A percentile compares a stretch with the other conserved stretches of the same genome.
Evolutionary conservation across 1,140 invertebrate species (phyloP).

Genomic region (Popillia japonica): DNA sequence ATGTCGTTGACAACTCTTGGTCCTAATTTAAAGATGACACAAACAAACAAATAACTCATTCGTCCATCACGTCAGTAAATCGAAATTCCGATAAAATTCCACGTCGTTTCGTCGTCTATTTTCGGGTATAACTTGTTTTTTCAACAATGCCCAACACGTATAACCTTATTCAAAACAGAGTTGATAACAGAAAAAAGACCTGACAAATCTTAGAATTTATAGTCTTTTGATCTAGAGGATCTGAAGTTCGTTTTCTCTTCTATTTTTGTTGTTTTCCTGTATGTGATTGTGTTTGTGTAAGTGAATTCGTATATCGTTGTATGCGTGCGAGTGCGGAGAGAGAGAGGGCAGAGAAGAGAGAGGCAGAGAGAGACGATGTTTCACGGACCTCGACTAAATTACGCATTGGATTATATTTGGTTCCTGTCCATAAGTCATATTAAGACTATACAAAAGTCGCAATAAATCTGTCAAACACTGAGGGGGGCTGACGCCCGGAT

Average conservation of each 20-base stretch:
- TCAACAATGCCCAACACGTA: conserved; percentile 8
- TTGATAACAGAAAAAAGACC: conserved; percentile 37
- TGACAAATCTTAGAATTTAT: conserved; percentile 38
- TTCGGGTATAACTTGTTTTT: conserved; percentile 26
- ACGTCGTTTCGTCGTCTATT: background rate
- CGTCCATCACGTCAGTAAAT: conserved; percentile 33
- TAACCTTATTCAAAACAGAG: conserved; percentile 36
- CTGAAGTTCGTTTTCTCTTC: conserved; percentile 9
- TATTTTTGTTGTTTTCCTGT: conserved; percentile 1
- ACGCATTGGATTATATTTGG: conserved; percentile 59
- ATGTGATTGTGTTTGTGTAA: background rate
- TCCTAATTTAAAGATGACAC: conserved; percentile 27
- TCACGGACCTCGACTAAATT: conserved; percentile 43
- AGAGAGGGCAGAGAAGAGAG: background rate
- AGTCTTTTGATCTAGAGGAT: conserved; percentile 31
- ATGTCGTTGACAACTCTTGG: conserved; percentile 15
- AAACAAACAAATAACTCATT: conserved; percentile 30
- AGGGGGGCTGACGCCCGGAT: conserved; percentile 54
- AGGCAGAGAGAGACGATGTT: conserved; percentile 20
- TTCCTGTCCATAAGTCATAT: conserved; percentile 63
- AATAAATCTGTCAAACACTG: conserved; percentile 61
- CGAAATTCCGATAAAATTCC: conserved; percentile 29
- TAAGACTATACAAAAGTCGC: conserved; percentile 62
- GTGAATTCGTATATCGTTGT: background rate
- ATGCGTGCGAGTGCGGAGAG: background rate